phyloP scores from a whole-genome alignment of 2,113 vertebrate species.

The Paradisaea rubra region DNA sequence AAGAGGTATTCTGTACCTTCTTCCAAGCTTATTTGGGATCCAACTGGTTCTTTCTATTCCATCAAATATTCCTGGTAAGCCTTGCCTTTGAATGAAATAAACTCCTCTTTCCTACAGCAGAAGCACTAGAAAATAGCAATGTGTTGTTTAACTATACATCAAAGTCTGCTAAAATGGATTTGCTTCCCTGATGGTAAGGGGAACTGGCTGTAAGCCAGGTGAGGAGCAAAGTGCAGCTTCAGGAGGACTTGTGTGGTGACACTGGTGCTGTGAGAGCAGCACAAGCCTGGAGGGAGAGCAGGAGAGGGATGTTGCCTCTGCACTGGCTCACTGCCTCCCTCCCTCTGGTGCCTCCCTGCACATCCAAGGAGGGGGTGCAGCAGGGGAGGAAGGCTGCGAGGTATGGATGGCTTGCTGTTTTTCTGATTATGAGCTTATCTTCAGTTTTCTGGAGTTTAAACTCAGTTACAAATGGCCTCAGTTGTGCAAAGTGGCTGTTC shows the following conservation, averaged over 20 bases:
- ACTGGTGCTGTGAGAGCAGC: fast-evolving
- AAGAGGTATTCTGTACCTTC: neutral
- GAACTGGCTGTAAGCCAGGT: neutral
- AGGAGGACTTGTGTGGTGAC: neutral
- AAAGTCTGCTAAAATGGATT: neutral
- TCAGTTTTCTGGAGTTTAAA: neutral
- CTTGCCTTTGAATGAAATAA: neutral
- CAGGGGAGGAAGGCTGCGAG: neutral
- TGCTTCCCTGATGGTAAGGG: neutral
- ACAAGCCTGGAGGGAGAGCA: neutral
- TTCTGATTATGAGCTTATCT: neutral
- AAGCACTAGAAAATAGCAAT: neutral
- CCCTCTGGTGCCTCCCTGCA: neutral
- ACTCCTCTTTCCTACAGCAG: neutral
- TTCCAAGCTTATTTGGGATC: neutral
- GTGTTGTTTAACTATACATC: neutral
- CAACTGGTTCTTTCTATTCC: neutral
- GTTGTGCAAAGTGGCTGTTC: neutral
- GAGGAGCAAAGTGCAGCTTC: neutral
- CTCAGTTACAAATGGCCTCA: neutral
- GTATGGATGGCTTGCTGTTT: neutral
- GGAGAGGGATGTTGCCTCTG: neutral
- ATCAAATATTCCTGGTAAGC: neutral
- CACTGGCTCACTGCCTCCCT: neutral
- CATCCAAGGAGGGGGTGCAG: neutral